Percentiles rank a stretch among this genome's conserved stretches.
Evolutionary conservation across 2,888 invertebrate species (phyloP).

Genomic region (Onthophagus sagittarius): DNA sequence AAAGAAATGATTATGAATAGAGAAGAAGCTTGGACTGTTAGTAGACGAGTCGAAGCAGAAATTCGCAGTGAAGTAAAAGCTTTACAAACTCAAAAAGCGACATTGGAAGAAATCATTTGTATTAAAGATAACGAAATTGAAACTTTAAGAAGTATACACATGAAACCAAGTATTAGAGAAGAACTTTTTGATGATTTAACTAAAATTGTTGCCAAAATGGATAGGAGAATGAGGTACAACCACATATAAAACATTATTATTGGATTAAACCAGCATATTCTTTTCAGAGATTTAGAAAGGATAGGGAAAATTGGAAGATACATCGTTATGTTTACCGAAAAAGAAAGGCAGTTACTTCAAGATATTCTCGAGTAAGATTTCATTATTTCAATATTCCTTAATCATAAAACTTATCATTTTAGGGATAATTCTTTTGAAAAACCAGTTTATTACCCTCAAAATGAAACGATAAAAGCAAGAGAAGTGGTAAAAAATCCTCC

Average conservation of each 20-base stretch:
- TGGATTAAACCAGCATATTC: too few relatives aligned
- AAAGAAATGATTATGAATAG: slow-evolving; percentile 36
- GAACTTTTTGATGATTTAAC: slow-evolving; percentile 34
- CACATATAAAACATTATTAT: too few relatives aligned
- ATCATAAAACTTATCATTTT: background rate
- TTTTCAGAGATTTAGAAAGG: slow-evolving; percentile 18
- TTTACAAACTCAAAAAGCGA: slow-evolving; percentile 27
- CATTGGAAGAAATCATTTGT: slow-evolving; percentile 18
- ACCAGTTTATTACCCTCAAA: background rate
- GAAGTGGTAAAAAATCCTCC: background rate
- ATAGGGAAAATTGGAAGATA: slow-evolving; percentile 15
- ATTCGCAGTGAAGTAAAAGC: slow-evolving; percentile 30
- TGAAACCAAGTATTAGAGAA: slow-evolving; percentile 22
- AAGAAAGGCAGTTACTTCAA: slow-evolving; percentile 22
- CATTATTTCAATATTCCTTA: background rate
- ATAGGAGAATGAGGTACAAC: slow-evolving; percentile 35
- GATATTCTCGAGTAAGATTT: slow-evolving; percentile 11
- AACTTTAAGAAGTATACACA: slow-evolving; percentile 13
- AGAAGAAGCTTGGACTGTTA: slow-evolving; percentile 35
- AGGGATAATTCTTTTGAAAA: background rate
- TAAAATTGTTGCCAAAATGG: slow-evolving; percentile 39
- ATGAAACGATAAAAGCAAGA: background rate
- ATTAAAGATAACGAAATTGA: slow-evolving; percentile 21
- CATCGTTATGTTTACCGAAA: slow-evolving; percentile 12
- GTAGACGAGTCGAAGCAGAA: slow-evolving; percentile 32